Evolutionary conservation across 1,140 invertebrate species (phyloP), one percentile per base, ranked within the genome.

Genomic region (Sinonovacula constricta): DNA sequence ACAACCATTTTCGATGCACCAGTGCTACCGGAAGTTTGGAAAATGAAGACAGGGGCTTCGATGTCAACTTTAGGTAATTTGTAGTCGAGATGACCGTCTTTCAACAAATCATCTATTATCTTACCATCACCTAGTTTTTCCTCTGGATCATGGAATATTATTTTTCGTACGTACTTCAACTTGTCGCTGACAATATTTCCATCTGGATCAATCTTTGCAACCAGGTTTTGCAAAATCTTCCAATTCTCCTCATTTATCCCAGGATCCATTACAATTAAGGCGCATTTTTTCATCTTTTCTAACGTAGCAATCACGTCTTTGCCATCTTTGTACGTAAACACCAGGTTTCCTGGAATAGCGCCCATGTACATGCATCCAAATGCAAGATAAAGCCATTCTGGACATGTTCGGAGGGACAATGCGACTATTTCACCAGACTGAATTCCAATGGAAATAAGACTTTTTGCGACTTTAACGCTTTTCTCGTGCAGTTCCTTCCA

Each of bases 1-100:
- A 28, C 62, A 14, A 49, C 62, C 3, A 71, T 28, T 71, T 71
- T 71, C 2, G 68, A 34, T 30, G 18, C 30, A 1, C 68, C 68
- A 12, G 54, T 71, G 26, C 62, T 65, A 26, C 62, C 62, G 2
- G 62, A 65, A 5, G 62, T 65, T 49, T 65, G 62, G 30, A 65
- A 65, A 5, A 65, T 22, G 2, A 7, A 3, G 22, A 10, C 34
- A 3, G 30, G 14, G 22, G 39, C 62, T 24, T 45, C 28, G 22
- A 24, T 3, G 12, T 10, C 22, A 15, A 65, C 1, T 26, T 26
- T 45, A 28, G 62, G 62, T 7, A 65, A 33, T 28, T 18, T 12
- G 1, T 33, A 12, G n/a, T 49, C 39, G 5, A n/a, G 10, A 22
- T 18, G 12, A 28, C 1, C 28, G 2, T 63, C 60, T 5, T 10